These are phyloP conservation scores for Dysmachus trigonus DNA, from an alignment of 2,888 invertebrate species.

Conservation along the genomic window DNA sequence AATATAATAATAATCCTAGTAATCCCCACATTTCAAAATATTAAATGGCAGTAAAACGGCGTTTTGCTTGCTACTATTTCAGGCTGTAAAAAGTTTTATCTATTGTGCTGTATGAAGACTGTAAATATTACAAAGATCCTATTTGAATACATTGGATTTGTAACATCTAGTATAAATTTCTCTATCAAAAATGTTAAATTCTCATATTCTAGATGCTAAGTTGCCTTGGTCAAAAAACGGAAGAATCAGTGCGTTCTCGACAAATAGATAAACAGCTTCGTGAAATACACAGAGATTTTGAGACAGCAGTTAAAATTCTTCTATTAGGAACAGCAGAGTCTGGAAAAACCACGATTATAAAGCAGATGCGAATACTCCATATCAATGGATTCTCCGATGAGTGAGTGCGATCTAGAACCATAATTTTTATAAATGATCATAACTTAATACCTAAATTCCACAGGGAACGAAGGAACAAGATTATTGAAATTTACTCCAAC, in stretches of 20 bases:
- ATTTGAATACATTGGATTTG: not conserved
- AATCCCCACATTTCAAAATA: not conserved
- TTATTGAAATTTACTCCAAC: slow-evolving; percentile 74
- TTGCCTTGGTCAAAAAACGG: slow-evolving; percentile 58
- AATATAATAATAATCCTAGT: no score
- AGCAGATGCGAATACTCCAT: slow-evolving; percentile 87
- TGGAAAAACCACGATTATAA: slow-evolving; percentile 85
- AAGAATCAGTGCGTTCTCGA: slow-evolving; percentile 65
- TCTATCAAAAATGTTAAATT: not conserved
- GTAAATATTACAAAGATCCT: not conserved
- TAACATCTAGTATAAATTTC: not conserved
- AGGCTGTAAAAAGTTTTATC: not conserved
- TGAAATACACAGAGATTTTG: slow-evolving; percentile 67
- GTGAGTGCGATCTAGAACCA: slow-evolving; percentile 65
- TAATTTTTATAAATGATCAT: not conserved
- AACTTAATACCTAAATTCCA: not conserved
- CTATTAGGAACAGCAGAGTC: slow-evolving; percentile 80
- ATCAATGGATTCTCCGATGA: slow-evolving; percentile 78
- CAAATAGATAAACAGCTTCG: slow-evolving; percentile 68
- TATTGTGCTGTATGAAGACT: not conserved
- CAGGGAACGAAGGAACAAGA: slow-evolving; percentile 72
- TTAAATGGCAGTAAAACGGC: not conserved
- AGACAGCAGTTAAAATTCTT: slow-evolving; percentile 68
- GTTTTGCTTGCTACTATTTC: not conserved
- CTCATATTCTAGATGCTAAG: slow-evolving; percentile 59